Conservation (phyloP, 2,113 vertebrate genomes). For the Hucho hucho region DNA sequence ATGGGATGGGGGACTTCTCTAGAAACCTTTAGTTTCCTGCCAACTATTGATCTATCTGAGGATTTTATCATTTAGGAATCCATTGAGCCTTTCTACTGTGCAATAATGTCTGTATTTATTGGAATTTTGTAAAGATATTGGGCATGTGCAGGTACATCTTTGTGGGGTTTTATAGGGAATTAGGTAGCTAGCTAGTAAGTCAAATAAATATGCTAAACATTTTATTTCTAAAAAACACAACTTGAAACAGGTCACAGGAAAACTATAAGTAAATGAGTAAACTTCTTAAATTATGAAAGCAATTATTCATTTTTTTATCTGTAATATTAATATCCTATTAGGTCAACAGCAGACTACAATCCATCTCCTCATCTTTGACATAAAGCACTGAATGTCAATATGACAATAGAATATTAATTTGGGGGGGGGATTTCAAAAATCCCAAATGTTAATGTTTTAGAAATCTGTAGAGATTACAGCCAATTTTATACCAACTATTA, state of each 20-base stretch:
- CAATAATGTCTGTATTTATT: slow-evolving; percentile 99
- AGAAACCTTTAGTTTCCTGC: slow-evolving; percentile 81
- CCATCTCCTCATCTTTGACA: slow-evolving; percentile 62
- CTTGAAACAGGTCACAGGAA: slow-evolving; percentile 81
- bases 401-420: slow-evolving; percentile 71
- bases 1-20: slow-evolving; percentile 77
- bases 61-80: slow-evolving; percentile 93
- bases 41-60: slow-evolving; percentile 76
- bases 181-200: slow-evolving; percentile 51
- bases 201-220: slow-evolving; percentile 80
- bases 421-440: slow-evolving; percentile 65
- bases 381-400: slow-evolving; percentile 78
- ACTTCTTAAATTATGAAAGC: slow-evolving; percentile 66
- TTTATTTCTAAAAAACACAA: slow-evolving; percentile 77
- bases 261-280: slow-evolving; percentile 82
- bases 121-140: slow-evolving; percentile 97
- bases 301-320: slow-evolving; percentile 53
- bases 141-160: slow-evolving; percentile 99
- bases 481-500: slow-evolving; percentile 58
- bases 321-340: slow-evolving; percentile 41
- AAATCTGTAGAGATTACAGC: slow-evolving; percentile 59
- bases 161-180: slow-evolving; percentile 80
- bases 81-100: slow-evolving; percentile 99
- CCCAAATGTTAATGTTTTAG: slow-evolving; percentile 53
- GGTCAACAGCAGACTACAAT: slow-evolving; percentile 72